Evolutionary conservation across 2,888 invertebrate genomes (phyloP).

Genomic region (Mythimna lalbum): DNA sequence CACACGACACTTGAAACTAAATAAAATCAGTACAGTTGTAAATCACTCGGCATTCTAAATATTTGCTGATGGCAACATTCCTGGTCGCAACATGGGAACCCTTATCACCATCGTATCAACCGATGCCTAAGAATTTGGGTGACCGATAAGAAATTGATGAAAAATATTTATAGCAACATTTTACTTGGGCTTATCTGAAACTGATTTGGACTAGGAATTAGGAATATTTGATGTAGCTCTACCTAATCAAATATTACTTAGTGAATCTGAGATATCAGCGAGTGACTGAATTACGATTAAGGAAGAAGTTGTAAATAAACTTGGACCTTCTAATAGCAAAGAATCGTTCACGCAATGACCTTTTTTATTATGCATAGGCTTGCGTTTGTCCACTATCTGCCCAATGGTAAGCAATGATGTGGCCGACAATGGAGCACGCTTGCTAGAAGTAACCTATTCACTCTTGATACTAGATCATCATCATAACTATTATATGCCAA

Average conservation of each 20-base stretch:
- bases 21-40: conserved; percentile 66
- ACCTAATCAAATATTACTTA: conserved; percentile 16
- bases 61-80: conserved; percentile 60
- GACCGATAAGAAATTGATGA: conserved; percentile 68
- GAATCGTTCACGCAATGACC: neutral
- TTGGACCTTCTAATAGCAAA: neutral
- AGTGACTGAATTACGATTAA: neutral
- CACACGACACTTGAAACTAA: conserved; percentile 64
- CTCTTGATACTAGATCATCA: neutral
- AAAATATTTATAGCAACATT: conserved; percentile 45
- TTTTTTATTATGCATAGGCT: neutral
- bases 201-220: conserved; percentile 35
- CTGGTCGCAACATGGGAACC: conserved; percentile 68
- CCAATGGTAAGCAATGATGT: too few species aligned
- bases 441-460: too few species aligned
- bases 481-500: neutral
- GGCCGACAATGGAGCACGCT: too few species aligned
- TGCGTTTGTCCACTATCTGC: too few species aligned
- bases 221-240: conserved; percentile 26
- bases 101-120: conserved; percentile 60
- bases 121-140: conserved; percentile 63
- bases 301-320: neutral
- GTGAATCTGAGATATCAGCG: conserved; percentile 8
- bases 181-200: conserved; percentile 28
- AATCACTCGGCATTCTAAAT: conserved; percentile 61